These are phyloP conservation scores for Amiota minor DNA, from an alignment of 2,888 invertebrate species.

Conservation along the genomic window DNA sequence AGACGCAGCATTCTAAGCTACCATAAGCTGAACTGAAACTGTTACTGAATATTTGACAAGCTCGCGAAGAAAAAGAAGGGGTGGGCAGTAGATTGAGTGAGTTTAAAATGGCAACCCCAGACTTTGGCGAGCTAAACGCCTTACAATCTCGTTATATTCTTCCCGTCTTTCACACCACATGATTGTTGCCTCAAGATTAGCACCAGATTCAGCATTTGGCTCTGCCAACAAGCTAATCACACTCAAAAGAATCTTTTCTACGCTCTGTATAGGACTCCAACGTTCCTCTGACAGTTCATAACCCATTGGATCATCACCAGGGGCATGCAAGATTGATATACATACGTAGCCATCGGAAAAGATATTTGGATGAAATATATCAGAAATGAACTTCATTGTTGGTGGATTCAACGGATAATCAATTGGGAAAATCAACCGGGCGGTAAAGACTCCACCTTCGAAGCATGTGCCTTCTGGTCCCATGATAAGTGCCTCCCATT, in stretches of 20 bases:
- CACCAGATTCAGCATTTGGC: conserved; percentile 99
- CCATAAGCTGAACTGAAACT: no score
- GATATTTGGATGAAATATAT: conserved; percentile 99
- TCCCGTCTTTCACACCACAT: conserved; percentile 98
- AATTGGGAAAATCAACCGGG: conserved; percentile 92
- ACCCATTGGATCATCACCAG: conserved; percentile 99
- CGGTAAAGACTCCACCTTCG: conserved; percentile 98
- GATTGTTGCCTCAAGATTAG: conserved; percentile 99
- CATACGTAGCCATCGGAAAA: conserved; percentile 98
- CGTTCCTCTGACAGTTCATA: conserved; percentile 98
- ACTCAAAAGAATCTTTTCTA: conserved; percentile 97
- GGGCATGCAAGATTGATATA: conserved; percentile 98
- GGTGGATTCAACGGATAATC: conserved; percentile 98
- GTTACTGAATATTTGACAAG: no score
- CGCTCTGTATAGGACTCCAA: conserved; percentile 99
- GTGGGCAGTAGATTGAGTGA: no score
- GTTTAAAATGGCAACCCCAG: conserved; percentile 78
- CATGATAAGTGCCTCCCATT: conserved; percentile 98
- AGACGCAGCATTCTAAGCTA: background rate
- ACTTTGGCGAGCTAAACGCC: conserved; percentile 92
- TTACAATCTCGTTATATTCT: conserved; percentile 94
- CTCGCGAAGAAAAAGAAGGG: no score
- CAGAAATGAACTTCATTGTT: conserved; percentile 99
- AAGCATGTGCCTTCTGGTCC: conserved; percentile 99
- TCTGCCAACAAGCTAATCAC: conserved; percentile 99